Base-by-base conservation (phyloP, 1,140 invertebrate genomes). In the Neodiprion fabricii region DNA sequence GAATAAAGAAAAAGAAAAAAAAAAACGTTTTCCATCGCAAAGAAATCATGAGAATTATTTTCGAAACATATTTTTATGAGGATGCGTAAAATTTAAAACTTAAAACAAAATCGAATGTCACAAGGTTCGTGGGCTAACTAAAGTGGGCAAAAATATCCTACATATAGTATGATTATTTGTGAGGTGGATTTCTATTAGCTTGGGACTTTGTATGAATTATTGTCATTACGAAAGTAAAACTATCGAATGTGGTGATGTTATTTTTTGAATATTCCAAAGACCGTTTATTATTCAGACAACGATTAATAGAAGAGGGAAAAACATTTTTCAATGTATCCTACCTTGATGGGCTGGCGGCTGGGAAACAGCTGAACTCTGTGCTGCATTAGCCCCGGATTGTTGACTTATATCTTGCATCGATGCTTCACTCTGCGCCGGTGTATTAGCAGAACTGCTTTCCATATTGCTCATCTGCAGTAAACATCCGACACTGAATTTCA, bases 401-500 rank as follows among this genome's bases (percentile, higher is more conserved):
- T 87, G 86, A 47, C 67, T 86, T 14, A 86, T 81, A 72, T 87
- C 83, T 76, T 87, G 86, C 73, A 87, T 81, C 48, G 86, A 84
- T 23, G 80, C 81, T 72, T 87, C 85, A 75, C 81, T 86, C 80
- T 86, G 86, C 40, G 83, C 84, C 10, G 85, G 85, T 48, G 85
- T 86, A 71, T 82, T 76, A 14, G 85, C 78, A 10, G 86, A 81
- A 80, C 82, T 86, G 67, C 81, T 87, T 76, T 86, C 86, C 85
- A 87, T 87, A 72, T 86, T 86, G 72, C 86, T 87, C 83, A 87
- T 87, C 86, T 87, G 53, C 66, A 81, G 77, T 77, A 49, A 74
- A 74, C 5, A 40, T 40, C 28, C 28, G 28, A 40, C 28, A 40
- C 5, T 40, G 28, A 40, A 40, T 40, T 40, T 0, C 28, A 5